Evolutionary conservation across 2,888 invertebrate species (phyloP).

Genomic region (Trisateles emortualis): DNA sequence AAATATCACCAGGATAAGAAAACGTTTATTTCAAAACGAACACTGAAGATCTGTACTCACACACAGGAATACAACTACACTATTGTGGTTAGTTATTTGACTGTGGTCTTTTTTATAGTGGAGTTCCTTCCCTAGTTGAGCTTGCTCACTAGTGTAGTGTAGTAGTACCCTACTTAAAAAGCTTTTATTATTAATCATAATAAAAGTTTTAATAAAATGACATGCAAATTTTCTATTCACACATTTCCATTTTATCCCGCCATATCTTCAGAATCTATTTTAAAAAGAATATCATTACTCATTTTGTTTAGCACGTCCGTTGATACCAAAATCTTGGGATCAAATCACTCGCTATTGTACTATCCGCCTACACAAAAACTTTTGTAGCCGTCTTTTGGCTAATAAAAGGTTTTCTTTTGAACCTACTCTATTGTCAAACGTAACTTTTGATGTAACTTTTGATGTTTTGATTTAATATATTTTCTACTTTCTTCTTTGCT

Average conservation of each 20-base stretch:
- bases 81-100: no score
- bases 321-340: slow-evolving; percentile 30
- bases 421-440: slow-evolving; percentile 23
- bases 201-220: not conserved
- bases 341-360: slow-evolving; percentile 39
- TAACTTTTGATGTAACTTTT: slow-evolving; percentile 25
- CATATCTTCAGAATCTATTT: slow-evolving; percentile 15
- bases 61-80: no score
- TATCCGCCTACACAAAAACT: slow-evolving; percentile 30
- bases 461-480: slow-evolving; percentile 13
- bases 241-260: slow-evolving; percentile 12
- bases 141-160: no score
- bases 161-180: no score
- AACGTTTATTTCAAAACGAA: no score
- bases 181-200: no score
- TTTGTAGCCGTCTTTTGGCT: slow-evolving; percentile 33
- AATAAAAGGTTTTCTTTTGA: slow-evolving; percentile 43
- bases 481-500: not conserved
- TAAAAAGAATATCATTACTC: slow-evolving; percentile 31
- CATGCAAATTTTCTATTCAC: slow-evolving; percentile 1
- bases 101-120: no score
- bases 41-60: no score
- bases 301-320: slow-evolving; percentile 34
- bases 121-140: no score
- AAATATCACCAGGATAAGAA: no score